These are phyloP conservation scores for Hipposideros armiger DNA, from an alignment of 2,113 vertebrate genomes.

Conservation along the genomic window DNA sequence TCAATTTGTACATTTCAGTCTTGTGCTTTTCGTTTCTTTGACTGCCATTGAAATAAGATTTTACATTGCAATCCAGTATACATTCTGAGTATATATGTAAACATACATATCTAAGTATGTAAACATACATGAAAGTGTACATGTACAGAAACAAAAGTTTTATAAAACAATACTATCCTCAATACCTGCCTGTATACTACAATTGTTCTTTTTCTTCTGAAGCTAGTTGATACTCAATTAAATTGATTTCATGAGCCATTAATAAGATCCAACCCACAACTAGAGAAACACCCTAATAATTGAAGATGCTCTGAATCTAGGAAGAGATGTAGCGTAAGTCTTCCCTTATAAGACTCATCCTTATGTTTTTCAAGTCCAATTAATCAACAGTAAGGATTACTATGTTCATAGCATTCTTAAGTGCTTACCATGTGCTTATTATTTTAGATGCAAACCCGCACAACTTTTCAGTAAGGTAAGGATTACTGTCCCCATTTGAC, in stretches of 20 bases:
- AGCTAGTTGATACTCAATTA: neutral
- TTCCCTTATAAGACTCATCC: neutral
- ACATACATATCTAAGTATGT: neutral
- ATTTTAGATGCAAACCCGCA: neutral
- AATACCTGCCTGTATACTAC: neutral
- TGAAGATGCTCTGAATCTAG: neutral
- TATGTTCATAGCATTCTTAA: neutral
- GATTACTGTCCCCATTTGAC: neutral
- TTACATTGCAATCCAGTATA: neutral
- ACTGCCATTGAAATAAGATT: conserved; percentile 46
- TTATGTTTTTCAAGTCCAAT: neutral
- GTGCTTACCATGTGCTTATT: neutral
- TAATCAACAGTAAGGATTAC: neutral
- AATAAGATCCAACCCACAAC: neutral
- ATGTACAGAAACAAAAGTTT: conserved; percentile 14
- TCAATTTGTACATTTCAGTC: neutral
- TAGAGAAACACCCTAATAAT: conserved; percentile 20
- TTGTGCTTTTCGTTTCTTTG: conserved; percentile 2
- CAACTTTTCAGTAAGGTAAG: neutral
- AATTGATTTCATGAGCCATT: conserved; percentile 12
- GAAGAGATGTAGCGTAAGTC: neutral
- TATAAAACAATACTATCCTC: neutral
- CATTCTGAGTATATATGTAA: neutral
- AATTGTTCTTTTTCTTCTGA: neutral
- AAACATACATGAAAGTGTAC: neutral